phyloP scores from a whole-genome alignment of 2,888 invertebrate genomes.

The Pomacea canaliculata region DNA sequence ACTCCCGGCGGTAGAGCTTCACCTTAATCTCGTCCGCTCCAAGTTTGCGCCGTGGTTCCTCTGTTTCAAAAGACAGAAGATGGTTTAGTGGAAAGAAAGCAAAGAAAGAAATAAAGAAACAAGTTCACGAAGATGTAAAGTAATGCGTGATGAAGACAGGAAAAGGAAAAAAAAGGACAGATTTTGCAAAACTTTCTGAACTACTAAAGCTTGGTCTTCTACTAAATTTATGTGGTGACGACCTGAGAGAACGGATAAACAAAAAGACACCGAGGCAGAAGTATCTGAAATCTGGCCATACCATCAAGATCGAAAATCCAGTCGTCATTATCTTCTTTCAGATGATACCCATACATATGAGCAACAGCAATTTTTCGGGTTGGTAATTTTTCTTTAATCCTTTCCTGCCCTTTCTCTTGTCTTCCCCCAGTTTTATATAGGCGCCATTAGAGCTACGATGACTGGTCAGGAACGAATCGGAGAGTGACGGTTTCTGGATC shows the following conservation, averaged over 20 bases:
- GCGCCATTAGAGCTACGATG: neutral
- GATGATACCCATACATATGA: neutral
- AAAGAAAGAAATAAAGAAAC: too few species aligned
- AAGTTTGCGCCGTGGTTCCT: constrained; percentile 39
- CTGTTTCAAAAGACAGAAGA: constrained; percentile 6
- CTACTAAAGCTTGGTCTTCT: too few species aligned
- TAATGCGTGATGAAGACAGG: too few species aligned
- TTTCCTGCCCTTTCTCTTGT: neutral
- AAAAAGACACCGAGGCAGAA: too few species aligned
- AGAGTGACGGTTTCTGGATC: neutral
- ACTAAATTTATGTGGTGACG: too few species aligned
- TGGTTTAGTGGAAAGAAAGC: neutral
- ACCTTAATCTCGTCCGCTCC: constrained; percentile 50
- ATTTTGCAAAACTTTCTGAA: too few species aligned
- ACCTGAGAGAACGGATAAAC: too few species aligned
- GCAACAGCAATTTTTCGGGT: neutral
- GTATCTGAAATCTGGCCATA: neutral
- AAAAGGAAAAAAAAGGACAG: too few species aligned
- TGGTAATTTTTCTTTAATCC: neutral
- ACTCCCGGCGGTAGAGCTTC: constrained; percentile 50
- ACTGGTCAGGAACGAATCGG: neutral
- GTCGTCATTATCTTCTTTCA: neutral
- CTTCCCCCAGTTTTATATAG: neutral
- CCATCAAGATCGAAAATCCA: constrained; percentile 8
- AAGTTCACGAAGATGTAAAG: too few species aligned